Base-by-base conservation (phyloP, 2,888 invertebrate species). In the Thecophora atra region DNA sequence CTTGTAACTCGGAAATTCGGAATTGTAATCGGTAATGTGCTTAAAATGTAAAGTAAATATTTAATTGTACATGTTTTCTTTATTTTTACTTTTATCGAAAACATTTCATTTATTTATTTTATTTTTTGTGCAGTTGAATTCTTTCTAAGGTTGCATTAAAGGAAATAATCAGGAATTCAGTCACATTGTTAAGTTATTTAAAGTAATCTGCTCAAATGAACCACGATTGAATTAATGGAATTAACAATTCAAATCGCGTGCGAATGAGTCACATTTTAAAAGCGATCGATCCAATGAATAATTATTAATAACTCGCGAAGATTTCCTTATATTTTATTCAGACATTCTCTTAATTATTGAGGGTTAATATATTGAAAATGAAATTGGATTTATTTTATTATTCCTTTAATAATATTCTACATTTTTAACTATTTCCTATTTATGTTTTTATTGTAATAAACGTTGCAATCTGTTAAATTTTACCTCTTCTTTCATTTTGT, bases 181-280 rank as follows among this genome's bases (percentile, higher is more conserved):
- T 52, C 66, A 51, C 51, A 30, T 66, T 28, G 30, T 30, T 26
- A 54, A 54, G 21, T 11, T 24, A 67, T 56, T 19, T 24, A 42
- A 56, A 42, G 42, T 37, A 42, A 67, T 56, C 24, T 54, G 67
- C 56, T 67, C 42, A 67, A 56, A n/a, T n/a, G n/a, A n/a, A n/a
- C n/a, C n/a, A n/a, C 19, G 54, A 4, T 56, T 66, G 44, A 42
- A 44, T 19, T 19, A 21, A 56, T 24, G 42, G 56, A 69, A 69
- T 69, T 69, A 47, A 44, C 17, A 69, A 69, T 69, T 58, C 68
- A 69, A 69, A 69, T 69, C 26, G 13, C 60, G 56, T 47, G 19
- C 26, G 26, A 44, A 60, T 69, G 68, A 69, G 47, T 69, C 58
- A 69, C 58, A n/a, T 47, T 47, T 5, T n/a, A n/a, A 8, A n/a